Base-by-base conservation (phyloP, 1,140 invertebrate species). In the Drosophila erecta region DNA sequence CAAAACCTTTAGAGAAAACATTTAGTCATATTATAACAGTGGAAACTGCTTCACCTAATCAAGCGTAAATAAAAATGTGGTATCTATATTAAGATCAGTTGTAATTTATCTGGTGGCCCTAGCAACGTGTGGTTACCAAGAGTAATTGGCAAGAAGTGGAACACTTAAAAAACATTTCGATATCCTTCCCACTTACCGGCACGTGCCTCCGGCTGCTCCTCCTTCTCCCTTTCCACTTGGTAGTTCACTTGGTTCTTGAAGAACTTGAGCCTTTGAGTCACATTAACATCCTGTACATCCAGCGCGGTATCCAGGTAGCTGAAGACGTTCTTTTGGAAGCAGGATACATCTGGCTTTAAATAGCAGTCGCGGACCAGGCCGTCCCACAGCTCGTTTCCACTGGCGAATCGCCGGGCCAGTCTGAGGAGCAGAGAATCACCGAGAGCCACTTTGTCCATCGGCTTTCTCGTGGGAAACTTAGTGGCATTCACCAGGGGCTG, bases 261-360 rank as follows among this genome's bases (percentile, higher is more conserved):
- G 80, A 97, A 94, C 55, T 94, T 94, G n/a, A 96, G 87, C 66
- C 95, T 95, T 80, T 95, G 94, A n/a, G 94, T 94, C 0, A 96
- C 93, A 33, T 95, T 94, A 7, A 96, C 93, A 83, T 96, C 96
- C 41, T 92, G 93, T 33, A 94, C 93, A 43, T 94, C 93, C 30
- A 97, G 93, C 20, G 93, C 94, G 12, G 93, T 93, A 59, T 96
- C 94, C 44, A 97, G 83, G 81, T 95, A 96, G 10, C 93, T 92
- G 76, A 95, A 95, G 5, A 96, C 94, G 77, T 95, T 96, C 70
- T 95, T 96, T 78, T 96, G 95, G 27, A 97, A 95, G 79, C 96
- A 97, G 41, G 94, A 94, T 77, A 96, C 94, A 41, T 94, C 94
- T 20, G 95, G 94, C 60, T 93, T 93, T 20, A 93, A 92, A 20